Evolutionary conservation across 2,113 vertebrate genomes (phyloP).

Genomic region (Sphyrna mokarran): DNA sequence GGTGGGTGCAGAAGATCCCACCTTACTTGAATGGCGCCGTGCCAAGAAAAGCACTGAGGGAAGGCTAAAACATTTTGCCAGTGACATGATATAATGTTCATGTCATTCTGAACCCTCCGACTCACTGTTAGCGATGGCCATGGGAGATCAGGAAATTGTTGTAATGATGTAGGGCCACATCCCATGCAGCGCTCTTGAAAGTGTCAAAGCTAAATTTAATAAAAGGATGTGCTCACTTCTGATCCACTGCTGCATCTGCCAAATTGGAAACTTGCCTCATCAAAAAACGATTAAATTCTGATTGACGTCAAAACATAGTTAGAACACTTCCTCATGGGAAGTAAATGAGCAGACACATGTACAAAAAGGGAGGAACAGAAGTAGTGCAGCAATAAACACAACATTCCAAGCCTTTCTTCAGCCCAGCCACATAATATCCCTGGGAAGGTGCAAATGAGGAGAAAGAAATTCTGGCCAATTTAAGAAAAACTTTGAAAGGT

Average conservation of each 20-base stretch:
- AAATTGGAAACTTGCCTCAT: background rate
- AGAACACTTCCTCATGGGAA: background rate
- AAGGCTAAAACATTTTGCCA: too few species aligned
- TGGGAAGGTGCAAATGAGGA: background rate
- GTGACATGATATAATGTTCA: background rate
- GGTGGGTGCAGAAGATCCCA: too few species aligned
- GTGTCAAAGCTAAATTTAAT: background rate
- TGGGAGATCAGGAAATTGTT: background rate
- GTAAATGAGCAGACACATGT: background rate
- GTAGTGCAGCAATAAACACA: background rate
- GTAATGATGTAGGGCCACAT: background rate
- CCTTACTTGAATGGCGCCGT: too few species aligned
- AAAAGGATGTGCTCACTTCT: background rate
- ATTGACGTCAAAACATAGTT: conserved; percentile 21
- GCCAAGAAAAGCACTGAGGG: too few species aligned
- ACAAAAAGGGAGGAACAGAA: background rate
- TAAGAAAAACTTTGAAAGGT: background rate
- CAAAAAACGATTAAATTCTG: background rate
- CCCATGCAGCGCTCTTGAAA: background rate
- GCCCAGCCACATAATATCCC: background rate
- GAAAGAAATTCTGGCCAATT: background rate
- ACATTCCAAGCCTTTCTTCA: background rate
- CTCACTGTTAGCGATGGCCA: background rate
- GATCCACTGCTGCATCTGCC: background rate
- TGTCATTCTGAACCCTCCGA: background rate